Conservation (phyloP, 2,113 vertebrate genomes). For the Craseonycteris thonglongyai region DNA sequence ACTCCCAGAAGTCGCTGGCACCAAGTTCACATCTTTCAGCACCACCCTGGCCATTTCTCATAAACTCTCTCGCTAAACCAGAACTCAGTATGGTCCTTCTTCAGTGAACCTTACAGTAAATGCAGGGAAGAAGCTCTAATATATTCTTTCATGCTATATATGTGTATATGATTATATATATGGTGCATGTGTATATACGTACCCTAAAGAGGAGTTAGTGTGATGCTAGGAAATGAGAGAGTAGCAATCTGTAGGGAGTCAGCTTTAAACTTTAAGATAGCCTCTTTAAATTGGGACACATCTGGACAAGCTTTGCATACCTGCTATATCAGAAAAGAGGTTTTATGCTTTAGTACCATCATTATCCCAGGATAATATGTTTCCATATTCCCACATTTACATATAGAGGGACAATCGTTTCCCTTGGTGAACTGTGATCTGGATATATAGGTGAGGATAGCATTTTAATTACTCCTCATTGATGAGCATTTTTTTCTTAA, state of each 20-base stretch:
- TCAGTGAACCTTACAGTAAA: too few relatives aligned
- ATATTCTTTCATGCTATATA: neutral
- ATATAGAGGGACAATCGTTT: neutral
- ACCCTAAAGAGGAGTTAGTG: neutral
- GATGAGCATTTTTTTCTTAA: neutral
- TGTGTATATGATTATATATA: too few relatives aligned
- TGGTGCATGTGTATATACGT: neutral
- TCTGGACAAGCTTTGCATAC: neutral
- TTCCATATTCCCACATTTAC: neutral
- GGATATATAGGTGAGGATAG: accelerated
- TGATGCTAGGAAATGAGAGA: neutral
- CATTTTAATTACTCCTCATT: neutral
- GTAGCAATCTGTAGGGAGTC: neutral
- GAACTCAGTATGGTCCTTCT: too few relatives aligned
- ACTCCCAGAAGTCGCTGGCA: too few relatives aligned
- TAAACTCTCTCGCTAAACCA: too few relatives aligned
- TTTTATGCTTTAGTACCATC: neutral
- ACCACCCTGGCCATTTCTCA: too few relatives aligned
- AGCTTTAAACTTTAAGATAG: neutral
- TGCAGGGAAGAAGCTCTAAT: neutral
- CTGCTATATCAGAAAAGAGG: neutral
- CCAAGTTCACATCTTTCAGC: too few relatives aligned
- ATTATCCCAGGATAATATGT: neutral
- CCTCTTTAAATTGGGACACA: neutral
- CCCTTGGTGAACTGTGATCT: neutral